phyloP scores from a whole-genome alignment of 2,888 invertebrate genomes.

The Phengaris alcon region DNA sequence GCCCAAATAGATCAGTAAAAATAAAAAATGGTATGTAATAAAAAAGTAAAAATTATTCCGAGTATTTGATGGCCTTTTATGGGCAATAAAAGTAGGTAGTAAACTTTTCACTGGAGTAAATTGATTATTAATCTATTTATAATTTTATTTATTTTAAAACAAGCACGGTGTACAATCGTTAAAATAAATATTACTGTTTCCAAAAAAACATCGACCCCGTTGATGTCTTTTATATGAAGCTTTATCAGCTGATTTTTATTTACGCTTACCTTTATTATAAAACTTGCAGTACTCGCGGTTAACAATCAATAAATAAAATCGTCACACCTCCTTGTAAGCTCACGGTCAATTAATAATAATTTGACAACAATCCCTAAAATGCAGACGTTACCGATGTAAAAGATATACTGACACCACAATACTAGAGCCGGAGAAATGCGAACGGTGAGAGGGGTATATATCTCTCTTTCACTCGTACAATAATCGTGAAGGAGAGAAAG shows the following conservation, averaged over 20 bases:
- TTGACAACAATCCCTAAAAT: constrained; percentile 62
- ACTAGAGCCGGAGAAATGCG: constrained; percentile 69
- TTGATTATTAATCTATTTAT: too few species aligned
- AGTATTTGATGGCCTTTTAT: too few species aligned
- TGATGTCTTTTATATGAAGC: constrained; percentile 27
- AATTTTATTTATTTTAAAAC: too few species aligned
- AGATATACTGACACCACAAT: constrained; percentile 63
- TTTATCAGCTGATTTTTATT: not conserved
- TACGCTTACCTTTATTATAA: not conserved
- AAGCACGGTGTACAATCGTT: not conserved
- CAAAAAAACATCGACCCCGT: not conserved
- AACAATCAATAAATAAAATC: not conserved
- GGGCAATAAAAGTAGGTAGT: too few species aligned
- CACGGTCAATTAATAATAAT: constrained; percentile 57
- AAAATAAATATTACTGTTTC: not conserved
- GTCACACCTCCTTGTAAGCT: constrained; percentile 50
- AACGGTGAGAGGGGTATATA: constrained; percentile 60
- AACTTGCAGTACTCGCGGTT: not conserved
- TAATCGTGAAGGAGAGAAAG: constrained; percentile 56
- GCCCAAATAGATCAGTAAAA: too few species aligned
- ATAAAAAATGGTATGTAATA: too few species aligned
- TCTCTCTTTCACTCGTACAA: constrained; percentile 55
- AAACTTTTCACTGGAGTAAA: too few species aligned
- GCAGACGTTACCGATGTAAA: constrained; percentile 63
- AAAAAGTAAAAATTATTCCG: too few species aligned